Base-by-base conservation (phyloP, 64 coral and sea anemone species). In the Acropora yongei region DNA sequence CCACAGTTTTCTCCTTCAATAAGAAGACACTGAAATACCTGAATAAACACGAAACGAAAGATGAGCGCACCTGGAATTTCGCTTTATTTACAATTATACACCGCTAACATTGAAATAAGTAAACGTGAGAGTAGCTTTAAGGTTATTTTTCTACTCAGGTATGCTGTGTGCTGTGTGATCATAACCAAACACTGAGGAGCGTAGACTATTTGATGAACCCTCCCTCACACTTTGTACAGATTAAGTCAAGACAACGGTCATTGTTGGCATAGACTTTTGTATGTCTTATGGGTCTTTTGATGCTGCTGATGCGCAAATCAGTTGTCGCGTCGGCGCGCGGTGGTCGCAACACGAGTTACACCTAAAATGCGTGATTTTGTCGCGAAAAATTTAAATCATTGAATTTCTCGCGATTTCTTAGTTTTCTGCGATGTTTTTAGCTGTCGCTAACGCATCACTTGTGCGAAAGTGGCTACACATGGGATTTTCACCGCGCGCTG, bases 11-110 rank as follows among this genome's bases (percentile, higher is more conserved):
- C 95, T 67, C 95, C 92, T 47, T 74, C 92, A 85, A 97, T 97
- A 42, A 97, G 74, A 42, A 97, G 95, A 41, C 95, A 97, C 78
- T 97, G 95, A 69, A 97, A 94, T 7, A 97, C 95, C 95, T 97
- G 14, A 47, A 77, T 18, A 77, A 9, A 47, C 73, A 74, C 40
- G 49, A 7, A 77, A 48, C 44, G 44, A 77, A 47, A 47, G 14
- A 63, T 63, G 2, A 71, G 67, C 67, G 67, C 67, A 20, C 19
- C 67, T 63, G 58, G 58, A 63, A 63, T 10, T 71, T 71, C 17
- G 17, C 19, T 20, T 71, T 39, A 71, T n/a, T 71, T 71, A 71
- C 67, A 71, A 71, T 17, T 39, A 71, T 71, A 71, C 19, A 19
- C 67, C 19, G 67, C 67, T 71, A 39, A 71, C 67, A n/a, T 71